These are phyloP conservation scores for Hydropsyche betteni DNA, from an alignment of 2,888 invertebrate species.

Conservation along the genomic window DNA sequence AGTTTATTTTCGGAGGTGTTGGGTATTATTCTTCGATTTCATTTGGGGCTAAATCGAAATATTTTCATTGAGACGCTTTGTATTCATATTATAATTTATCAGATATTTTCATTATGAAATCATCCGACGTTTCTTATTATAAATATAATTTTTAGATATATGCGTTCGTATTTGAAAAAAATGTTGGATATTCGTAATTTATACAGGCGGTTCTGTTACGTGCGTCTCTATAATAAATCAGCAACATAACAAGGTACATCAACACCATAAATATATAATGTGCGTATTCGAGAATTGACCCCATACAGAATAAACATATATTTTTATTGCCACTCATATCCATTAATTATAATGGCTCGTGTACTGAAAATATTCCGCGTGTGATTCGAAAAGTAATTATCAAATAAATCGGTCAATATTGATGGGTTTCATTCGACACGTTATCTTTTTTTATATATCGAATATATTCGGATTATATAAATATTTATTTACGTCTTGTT, in stretches of 20 bases:
- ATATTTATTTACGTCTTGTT: too few species aligned
- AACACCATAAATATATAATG: slow-evolving; percentile 24
- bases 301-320: slow-evolving; percentile 12
- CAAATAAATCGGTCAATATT: slow-evolving; percentile 1
- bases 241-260: slow-evolving; percentile 19
- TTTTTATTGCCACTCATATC: slow-evolving; percentile 30
- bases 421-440: too few species aligned
- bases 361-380: background rate
- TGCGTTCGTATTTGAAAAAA: background rate
- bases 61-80: too few species aligned
- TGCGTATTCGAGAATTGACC: slow-evolving; percentile 16
- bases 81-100: too few species aligned
- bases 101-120: too few species aligned
- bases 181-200: slow-evolving; percentile 16
- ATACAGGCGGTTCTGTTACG: slow-evolving; percentile 13
- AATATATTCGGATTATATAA: too few species aligned
- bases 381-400: slow-evolving; percentile 11
- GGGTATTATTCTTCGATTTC: too few species aligned
- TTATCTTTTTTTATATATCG: too few species aligned
- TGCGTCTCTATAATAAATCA: slow-evolving; percentile 23
- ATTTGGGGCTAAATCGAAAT: too few species aligned
- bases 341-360: slow-evolving; percentile 29
- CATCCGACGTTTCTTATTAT: too few species aligned
- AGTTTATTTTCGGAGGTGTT: too few species aligned
- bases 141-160: too few species aligned